Base-by-base conservation (phyloP, 2,888 invertebrate species). In the Archips crataeganus region DNA sequence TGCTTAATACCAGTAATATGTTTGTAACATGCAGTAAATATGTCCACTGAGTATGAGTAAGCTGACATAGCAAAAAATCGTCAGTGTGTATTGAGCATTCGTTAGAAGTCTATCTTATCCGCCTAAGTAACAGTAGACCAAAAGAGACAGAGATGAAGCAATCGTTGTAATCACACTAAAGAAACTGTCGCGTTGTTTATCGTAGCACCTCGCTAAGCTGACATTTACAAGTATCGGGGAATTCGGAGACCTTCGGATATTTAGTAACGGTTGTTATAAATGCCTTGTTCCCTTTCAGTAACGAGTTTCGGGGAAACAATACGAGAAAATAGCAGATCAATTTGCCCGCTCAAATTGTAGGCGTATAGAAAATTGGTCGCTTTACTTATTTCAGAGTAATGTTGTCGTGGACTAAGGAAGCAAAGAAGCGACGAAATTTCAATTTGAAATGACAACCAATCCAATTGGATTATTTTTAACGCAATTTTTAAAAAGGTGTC, bases 201-300 rank as follows among this genome's bases (percentile, higher is more conserved):
- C 79, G 75, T 66, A 76, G 82, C 84, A 85, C 83, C 84, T 80
- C 83, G 79, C 80, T 89, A 90, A 90, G 88, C 87, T 82, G 84
- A 81, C 81, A 81, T 84, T 84, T 84, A 83, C 84, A 84, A 88
- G 90, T 90, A 88, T 88, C 86, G 84, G 79, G 15, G 51, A 69
- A 65, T 62, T 69, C 36, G 13, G 51, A 36, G 64, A 85, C 87
- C 85, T 86, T 82, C 84, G 80, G 86, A 85, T 86, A 85, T 85
- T 87, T 84, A 84, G 84, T 84, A 86, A 86, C 83, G 82, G 87
- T 82, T 81, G 82, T 82, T 83, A 85, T 85, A 85, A 87, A 87
- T 86, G 85, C 82, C 79, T 78, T 79, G 74, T 79, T 75, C 75
- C 78, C 80, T 82, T 86, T 86, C 84, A 84, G 84, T 84, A 85